Conservation (phyloP, 2,113 vertebrate species). For the Scatophagus argus region DNA sequence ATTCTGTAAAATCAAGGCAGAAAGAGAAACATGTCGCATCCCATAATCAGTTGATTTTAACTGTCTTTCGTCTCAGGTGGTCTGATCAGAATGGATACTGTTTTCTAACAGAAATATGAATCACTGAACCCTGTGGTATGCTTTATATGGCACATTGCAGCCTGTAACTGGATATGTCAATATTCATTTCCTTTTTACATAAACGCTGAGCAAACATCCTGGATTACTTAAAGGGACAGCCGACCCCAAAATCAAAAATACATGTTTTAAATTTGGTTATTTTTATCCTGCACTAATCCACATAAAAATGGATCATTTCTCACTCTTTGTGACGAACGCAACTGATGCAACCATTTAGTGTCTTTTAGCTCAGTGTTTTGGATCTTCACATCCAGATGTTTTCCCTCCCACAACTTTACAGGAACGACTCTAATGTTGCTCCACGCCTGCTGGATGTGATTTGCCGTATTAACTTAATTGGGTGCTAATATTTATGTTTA, state of each 20-base stretch:
- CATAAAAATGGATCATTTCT: neutral
- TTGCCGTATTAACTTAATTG: neutral
- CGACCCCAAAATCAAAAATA: too few species aligned
- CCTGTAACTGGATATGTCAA: neutral
- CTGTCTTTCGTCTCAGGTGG: slow-evolving; percentile 2
- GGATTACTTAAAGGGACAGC: neutral
- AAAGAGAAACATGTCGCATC: neutral
- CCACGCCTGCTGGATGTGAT: neutral
- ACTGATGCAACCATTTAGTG: too few species aligned
- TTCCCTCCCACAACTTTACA: neutral
- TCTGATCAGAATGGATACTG: slow-evolving; percentile 9
- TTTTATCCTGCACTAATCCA: neutral
- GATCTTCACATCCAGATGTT: too few species aligned
- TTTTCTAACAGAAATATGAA: too few species aligned
- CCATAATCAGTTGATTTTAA: slow-evolving; percentile 16
- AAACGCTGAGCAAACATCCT: neutral
- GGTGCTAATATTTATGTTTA: neutral
- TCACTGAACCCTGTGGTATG: too few species aligned
- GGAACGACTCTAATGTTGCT: neutral
- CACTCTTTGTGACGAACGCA: too few species aligned
- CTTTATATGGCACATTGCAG: neutral
- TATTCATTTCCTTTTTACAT: neutral
- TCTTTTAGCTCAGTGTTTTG: neutral
- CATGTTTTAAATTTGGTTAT: too few species aligned
- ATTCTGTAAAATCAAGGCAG: slow-evolving; percentile 48